Base-by-base conservation (phyloP, 92 coral and sea anemone species). In the Chrysogorgia sp. region DNA sequence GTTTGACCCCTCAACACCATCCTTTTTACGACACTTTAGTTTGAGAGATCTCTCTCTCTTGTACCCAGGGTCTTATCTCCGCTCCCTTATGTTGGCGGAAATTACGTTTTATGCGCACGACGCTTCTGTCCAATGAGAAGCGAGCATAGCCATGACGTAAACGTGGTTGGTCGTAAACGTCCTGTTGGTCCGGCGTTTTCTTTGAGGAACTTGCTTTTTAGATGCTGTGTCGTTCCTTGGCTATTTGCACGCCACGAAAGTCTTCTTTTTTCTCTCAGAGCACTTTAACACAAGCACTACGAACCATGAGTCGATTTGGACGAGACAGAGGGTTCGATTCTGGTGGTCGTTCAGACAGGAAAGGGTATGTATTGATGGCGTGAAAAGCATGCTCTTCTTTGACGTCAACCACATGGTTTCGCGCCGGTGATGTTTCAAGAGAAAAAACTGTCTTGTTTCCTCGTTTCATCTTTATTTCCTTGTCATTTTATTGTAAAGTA, bases 321-420 rank as follows among this genome's bases (percentile, higher is more conserved):
- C 87, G 83, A 65, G 88, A 92, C 65, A 96, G 97, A 56, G 88
- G 92, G 15, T 96, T 92, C 75, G 99, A 96, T 81, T 81, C 96
- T 64, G 92, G 92, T 1, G 96, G 96, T 60, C 99, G 99, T 66
- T 96, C 99, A 57, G 99, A 96, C 57, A 93, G 99, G 64, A 96
- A 96, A 86, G 92, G 99, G 99, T 96, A 79, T 76, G 92, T 25
- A 25, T 32, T 31, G 24, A 32, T 40, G 59, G 17, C 3, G 22
- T 24, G 17, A 19, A 31, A 17, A 21, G 47, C 24, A 9, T 28
- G 1, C 23, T 19, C 9, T 31, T 10, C 1, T 40, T 20, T 9
- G 31, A 71, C 30, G 43, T 25, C n/a, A 25, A 25, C 64, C 79
- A 41, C 79, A 72, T 72, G 79, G 41, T 15, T 72, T 72, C 35